These are phyloP conservation scores for Festucalex cinctus DNA, from an alignment of 2,113 vertebrate genomes.

Conservation along the genomic window DNA sequence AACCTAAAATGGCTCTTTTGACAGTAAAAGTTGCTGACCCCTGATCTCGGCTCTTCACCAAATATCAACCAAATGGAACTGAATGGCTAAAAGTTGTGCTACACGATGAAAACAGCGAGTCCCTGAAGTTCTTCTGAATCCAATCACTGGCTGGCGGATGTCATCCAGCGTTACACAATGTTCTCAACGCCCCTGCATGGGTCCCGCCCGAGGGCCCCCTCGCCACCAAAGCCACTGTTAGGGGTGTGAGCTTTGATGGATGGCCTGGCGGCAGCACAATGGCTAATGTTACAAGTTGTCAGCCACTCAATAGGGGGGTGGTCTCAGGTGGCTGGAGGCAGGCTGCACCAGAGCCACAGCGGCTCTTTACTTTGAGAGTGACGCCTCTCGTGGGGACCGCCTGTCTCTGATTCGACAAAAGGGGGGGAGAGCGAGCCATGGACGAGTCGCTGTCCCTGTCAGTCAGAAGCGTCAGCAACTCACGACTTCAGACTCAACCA, in stretches of 20 bases:
- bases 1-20: too few species aligned
- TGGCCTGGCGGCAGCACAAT: slow-evolving; percentile 46
- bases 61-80: slow-evolving; percentile 26
- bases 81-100: slow-evolving; percentile 14
- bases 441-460: slow-evolving; percentile 43
- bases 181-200: slow-evolving; percentile 40
- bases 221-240: slow-evolving; percentile 30
- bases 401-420: slow-evolving; percentile 45
- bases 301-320: slow-evolving; percentile 50
- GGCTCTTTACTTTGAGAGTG: slow-evolving; percentile 42
- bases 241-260: slow-evolving; percentile 54
- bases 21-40: too few species aligned
- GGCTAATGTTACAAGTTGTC: slow-evolving; percentile 63
- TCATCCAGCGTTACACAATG: slow-evolving; percentile 42
- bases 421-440: slow-evolving; percentile 16
- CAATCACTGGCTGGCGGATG: slow-evolving; percentile 46
- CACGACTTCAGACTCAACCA: slow-evolving; percentile 21
- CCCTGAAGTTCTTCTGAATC: slow-evolving; percentile 36
- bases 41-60: neutral
- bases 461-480: slow-evolving; percentile 35
- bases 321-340: slow-evolving; percentile 54
- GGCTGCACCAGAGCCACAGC: slow-evolving; percentile 33
- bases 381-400: slow-evolving; percentile 44
- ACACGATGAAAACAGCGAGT: slow-evolving; percentile 22
- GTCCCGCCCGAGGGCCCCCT: slow-evolving; percentile 37